Evolutionary conservation across 2,113 vertebrate genomes (phyloP).

Genomic region (Oryzias melastigma): DNA sequence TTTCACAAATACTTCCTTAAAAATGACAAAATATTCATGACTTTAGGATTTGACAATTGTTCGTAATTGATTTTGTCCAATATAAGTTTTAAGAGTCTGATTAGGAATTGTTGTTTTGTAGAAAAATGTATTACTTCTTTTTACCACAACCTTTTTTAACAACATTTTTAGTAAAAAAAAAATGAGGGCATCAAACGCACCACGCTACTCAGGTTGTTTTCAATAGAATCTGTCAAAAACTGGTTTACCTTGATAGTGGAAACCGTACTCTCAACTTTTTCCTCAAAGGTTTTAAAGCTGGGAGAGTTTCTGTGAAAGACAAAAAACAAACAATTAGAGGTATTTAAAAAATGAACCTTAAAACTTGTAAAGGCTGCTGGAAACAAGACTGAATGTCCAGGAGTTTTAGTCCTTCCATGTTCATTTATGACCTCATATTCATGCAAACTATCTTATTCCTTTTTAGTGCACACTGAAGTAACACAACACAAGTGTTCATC

Average conservation of each 20-base stretch:
- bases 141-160: too few species aligned
- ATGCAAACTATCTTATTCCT: not conserved
- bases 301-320: conserved; percentile 87
- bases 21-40: too few species aligned
- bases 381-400: not conserved
- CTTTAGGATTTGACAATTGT: too few species aligned
- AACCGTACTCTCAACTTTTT: conserved; percentile 95
- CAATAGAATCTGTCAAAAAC: not conserved
- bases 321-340: not conserved
- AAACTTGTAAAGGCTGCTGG: too few species aligned
- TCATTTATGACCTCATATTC: not conserved
- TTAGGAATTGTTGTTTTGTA: too few species aligned
- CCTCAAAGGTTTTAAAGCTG: conserved; percentile 97
- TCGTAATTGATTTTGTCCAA: too few species aligned
- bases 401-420: not conserved
- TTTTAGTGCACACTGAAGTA: not conserved
- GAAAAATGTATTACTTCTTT: too few species aligned
- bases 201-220: too few species aligned
- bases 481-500: not conserved
- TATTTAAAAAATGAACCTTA: not conserved
- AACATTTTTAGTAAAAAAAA: too few species aligned
- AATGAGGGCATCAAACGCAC: too few species aligned
- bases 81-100: too few species aligned
- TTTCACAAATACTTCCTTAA: too few species aligned
- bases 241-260: conserved; percentile 89